phyloP scores from a whole-genome alignment of 2,888 invertebrate species.

The Lomographa bimaculata region DNA sequence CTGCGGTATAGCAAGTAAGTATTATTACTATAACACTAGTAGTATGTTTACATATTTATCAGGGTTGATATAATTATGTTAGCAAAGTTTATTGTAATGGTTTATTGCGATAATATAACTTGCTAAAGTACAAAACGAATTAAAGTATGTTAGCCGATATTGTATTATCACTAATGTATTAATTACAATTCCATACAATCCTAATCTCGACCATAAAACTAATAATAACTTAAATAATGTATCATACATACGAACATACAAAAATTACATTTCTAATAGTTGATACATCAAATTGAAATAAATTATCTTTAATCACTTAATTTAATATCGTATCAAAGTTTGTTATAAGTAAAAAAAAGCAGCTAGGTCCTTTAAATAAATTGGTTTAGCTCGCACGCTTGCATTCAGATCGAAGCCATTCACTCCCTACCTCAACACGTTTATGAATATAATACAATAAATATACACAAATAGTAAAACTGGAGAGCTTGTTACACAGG shows the following conservation, averaged over 20 bases:
- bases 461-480: conserved; percentile 24
- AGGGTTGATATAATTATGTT: conserved; percentile 1
- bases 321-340: too few species aligned
- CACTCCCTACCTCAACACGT: conserved; percentile 33
- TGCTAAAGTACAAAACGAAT: conserved; percentile 47
- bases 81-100: conserved; percentile 19
- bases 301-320: too few species aligned
- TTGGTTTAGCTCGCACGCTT: conserved; percentile 33
- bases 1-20: too few species aligned
- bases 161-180: conserved; percentile 8
- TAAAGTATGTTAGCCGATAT: conserved; percentile 22
- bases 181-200: conserved; percentile 37
- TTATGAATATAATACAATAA: conserved; percentile 33
- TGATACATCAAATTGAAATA: conserved; percentile 22
- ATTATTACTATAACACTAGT: too few species aligned
- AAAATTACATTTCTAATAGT: conserved; percentile 24
- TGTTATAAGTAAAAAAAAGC: too few species aligned
- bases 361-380: too few species aligned
- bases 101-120: conserved; percentile 41
- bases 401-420: conserved; percentile 71
- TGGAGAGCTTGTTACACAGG: conserved; percentile 51
- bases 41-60: too few species aligned
- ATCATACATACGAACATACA: conserved; percentile 33
- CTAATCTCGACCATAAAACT: conserved; percentile 31
- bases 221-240: conserved; percentile 17